Evolutionary conservation across 2,888 invertebrate species (phyloP), one percentile per base, ranked within the genome.

Genomic region (Orgyia antiqua): DNA sequence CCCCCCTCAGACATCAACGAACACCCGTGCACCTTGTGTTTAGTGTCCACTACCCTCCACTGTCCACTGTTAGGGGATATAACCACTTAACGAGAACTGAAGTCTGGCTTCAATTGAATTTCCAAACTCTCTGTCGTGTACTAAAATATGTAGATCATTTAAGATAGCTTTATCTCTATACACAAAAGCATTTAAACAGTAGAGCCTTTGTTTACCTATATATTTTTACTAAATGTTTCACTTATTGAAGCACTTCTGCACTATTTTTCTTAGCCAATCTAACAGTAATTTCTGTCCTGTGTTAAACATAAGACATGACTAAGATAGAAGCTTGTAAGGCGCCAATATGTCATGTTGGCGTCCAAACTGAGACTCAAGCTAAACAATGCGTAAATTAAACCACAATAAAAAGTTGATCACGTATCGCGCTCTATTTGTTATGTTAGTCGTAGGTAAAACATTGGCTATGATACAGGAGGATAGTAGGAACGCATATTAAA

Each of bases 41-140:
- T 70, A 73, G 71, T 70, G 79, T 70, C 74, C 75, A 67, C 65
- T 67, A 50, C 61, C 60, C 56, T 58, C 64, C 76, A 59, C 66
- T 57, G 68, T 63, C 64, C 67, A 57, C 66, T 61, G 66, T 66
- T 65, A 58, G 70, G 71, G 77, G 74, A 75, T 80, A 77, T 79
- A 76, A 79, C 80, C 84, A 84, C 84, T 84, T 82, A 83, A 78
- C 84, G 77, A 69, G 68, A 63, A 71, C 66, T 70, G 69, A 77
- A 79, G 75, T 78, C 80, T 74, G 74, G 70, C 71, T 68, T 59
- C 60, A 80, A 83, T 82, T 78, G 70, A 80, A 82, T 84, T 83
- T 77, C 50, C 51, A 39, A 60, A 61, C 47, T 55, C 41, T 45
- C 58, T 57, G 52, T 62, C 56, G 51, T 64, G 58, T 59, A 61